Conservation (phyloP, 2,888 invertebrate genomes). For the Noctua janthe region DNA sequence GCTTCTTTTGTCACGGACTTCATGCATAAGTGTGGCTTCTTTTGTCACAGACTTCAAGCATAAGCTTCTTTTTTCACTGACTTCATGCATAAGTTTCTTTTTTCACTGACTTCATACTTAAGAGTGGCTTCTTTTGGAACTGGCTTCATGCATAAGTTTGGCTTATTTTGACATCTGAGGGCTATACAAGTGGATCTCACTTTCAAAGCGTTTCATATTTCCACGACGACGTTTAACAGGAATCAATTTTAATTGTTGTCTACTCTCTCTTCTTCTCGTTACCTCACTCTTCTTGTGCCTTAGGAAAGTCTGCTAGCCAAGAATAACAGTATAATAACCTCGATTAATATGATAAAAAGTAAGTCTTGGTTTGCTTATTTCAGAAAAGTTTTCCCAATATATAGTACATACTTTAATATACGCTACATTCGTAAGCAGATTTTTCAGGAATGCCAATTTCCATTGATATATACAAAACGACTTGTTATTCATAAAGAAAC, state of each 20-base stretch:
- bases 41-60: no score
- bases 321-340: neutral
- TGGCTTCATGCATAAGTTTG: no score
- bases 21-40: no score
- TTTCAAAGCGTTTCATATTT: neutral
- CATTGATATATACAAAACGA: neutral
- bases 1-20: no score
- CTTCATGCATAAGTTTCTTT: no score
- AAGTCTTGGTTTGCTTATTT: neutral
- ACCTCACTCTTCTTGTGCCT: neutral
- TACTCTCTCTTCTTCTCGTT: neutral
- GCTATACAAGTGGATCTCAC: neutral
- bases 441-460: neutral
- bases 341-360: neutral
- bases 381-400: neutral
- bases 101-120: no score
- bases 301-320: neutral
- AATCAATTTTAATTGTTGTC: neutral
- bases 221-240: neutral
- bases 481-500: neutral
- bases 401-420: neutral
- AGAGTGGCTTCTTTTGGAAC: no score
- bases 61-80: no score
- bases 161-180: neutral
- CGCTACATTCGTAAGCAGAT: neutral